Conservation (phyloP, 2,888 invertebrate species). For the Caenorhabditis drosophilae region DNA sequence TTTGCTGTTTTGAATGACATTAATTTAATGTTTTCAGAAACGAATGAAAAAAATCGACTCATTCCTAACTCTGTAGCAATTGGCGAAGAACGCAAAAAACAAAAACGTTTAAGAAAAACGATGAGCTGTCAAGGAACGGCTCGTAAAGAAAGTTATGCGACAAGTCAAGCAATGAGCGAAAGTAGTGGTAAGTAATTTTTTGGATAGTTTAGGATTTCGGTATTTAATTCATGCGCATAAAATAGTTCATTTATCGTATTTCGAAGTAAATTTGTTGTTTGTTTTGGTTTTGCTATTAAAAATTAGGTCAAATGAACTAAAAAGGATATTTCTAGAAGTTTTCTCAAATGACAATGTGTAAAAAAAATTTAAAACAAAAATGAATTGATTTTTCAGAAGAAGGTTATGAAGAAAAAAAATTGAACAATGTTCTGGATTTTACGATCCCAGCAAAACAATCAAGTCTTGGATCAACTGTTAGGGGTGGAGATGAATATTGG, state of each 20-base stretch:
- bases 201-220: too few relatives aligned
- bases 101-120: slow-evolving; percentile 19
- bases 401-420: slow-evolving; percentile 5
- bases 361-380: not conserved
- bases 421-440: not conserved
- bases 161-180: slow-evolving; percentile 28
- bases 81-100: slow-evolving; percentile 16
- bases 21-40: slow-evolving; percentile 2
- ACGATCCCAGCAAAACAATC: not conserved
- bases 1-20: too few relatives aligned
- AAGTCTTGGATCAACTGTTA: not conserved
- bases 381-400: slow-evolving; percentile 17
- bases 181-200: slow-evolving; percentile 9
- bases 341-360: too few relatives aligned
- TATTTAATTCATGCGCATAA: too few relatives aligned
- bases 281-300: not conserved
- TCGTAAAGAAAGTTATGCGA: slow-evolving; percentile 19
- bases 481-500: slow-evolving; percentile 40
- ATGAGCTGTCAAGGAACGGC: slow-evolving; percentile 14
- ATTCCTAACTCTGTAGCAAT: slow-evolving; percentile 1
- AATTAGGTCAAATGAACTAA: too few relatives aligned
- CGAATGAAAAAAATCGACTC: not conserved
- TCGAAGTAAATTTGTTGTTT: not conserved
- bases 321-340: too few relatives aligned
- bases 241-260: too few relatives aligned